Base-by-base conservation (phyloP, 2,113 vertebrate genomes). In the Cephalopterus ornatus region DNA sequence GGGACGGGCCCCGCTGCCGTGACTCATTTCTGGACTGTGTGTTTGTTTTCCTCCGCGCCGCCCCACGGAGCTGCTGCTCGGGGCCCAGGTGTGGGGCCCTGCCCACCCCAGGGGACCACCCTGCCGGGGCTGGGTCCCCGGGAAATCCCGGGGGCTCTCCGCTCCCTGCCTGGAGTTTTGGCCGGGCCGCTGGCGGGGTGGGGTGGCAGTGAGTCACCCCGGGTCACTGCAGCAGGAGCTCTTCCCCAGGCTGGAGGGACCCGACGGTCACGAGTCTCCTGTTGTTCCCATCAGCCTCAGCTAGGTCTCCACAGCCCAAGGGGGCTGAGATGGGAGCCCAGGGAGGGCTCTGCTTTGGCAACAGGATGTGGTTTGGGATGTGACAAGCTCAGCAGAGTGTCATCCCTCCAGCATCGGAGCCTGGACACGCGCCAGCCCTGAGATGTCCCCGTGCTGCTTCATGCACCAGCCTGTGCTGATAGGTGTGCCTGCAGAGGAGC, bases 71-170 rank as follows among this genome's bases (percentile, higher is more conserved):
- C 9, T 49, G 77, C 73, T 21, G 72, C 73, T 66, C 28, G 11
- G 55, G 50, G 52, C 68, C 61, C 94, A 90, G 95, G 71, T 88
- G 94, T 37, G 74, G 81, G 73, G 71, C 74, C 15, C 28, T 67
- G 78, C 74, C 56, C 3, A 66, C 28, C 95, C 67, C 91, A 11
- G 37, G 92, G 94, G 92, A 83, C 71, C 85, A 33, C 74, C 73
- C 17, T 0, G 4, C 66, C 1, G 2, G 15, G 32, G 20, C 8
- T 5, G 28, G 37, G 44, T 44, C 67, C 58, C 32, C 1, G 88
- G 95, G 92, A 94, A 97, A 88, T 86, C 85, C 95, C 85, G 28
- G 92, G 90, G 85, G 67, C 63, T 88, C 95, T 93, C 92, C 75
- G 17, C 10, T 7, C 3, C 66, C 53, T 32, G 2, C 27, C 17